Base-by-base conservation (phyloP, 2,113 vertebrate genomes). In the Varanus komodoensis region DNA sequence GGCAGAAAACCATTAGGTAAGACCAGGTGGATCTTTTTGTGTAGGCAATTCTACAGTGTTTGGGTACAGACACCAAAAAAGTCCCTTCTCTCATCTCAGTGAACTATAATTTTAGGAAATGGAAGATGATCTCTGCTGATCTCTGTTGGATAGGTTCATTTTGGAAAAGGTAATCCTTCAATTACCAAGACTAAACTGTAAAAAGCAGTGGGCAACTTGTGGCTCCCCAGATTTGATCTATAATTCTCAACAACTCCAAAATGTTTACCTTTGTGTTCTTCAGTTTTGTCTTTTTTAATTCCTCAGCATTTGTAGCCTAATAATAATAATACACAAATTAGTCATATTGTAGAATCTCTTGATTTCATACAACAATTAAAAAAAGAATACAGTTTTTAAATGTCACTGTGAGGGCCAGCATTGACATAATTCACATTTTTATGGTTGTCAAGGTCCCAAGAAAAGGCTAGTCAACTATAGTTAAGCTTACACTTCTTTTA, bases 221-320 rank as follows among this genome's bases (percentile, higher is more conserved):
- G 38, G 38, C 38, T 44, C 38, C 3, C 38, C 38, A 44, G 38
- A 44, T 44, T 44, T 44, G 38, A 44, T 44, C 38, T 3, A 44
- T 44, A 44, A 44, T 44, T 44, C 38, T 44, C 38, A 44, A 44
- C 38, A 44, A 44, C 38, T 44, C 38, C 38, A 44, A 44, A 44
- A 44, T 48, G 85, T 78, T 97, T 97, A 99, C 99, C 98, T 98
- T 98, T 3, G 94, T 67, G 50, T 98, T 98, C 92, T 97, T 97
- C 92, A 95, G 97, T 93, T 98, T 98, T 38, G 96, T 82, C 54
- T 92, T 92, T 92, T 94, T 97, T 34, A 98, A 73, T 82, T 97
- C 95, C 91, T 98, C 98, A 19, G 75, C 67, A 87, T 95, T 94
- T 15, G 82, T 81, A 92, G 97, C 93, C 97, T 98, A 87, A 29